phyloP scores from a whole-genome alignment of 2,113 vertebrate species.

The Syngnathoides biaculeatus region DNA sequence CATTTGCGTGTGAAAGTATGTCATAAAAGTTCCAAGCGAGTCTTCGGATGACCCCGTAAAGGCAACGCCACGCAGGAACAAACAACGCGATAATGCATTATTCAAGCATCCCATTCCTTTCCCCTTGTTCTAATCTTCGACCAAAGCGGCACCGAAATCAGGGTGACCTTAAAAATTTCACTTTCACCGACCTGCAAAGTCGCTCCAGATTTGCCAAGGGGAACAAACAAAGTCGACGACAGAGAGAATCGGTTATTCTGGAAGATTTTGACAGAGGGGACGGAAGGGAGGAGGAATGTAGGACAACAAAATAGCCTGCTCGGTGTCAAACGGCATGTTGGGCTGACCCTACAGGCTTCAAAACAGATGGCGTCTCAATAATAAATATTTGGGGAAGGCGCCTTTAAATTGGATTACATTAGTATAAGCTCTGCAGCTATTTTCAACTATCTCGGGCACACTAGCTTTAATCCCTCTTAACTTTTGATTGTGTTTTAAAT shows the following conservation, averaged over 20 bases:
- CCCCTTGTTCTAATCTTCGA: conserved; percentile 31
- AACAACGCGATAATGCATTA: conserved; percentile 37
- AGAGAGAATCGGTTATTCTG: conserved; percentile 23
- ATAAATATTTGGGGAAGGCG: conserved; percentile 70
- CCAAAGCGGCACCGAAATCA: conserved; percentile 7
- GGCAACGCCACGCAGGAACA: conserved; percentile 8
- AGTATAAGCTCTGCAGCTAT: conserved; percentile 71
- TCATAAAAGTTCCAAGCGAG: conserved; percentile 28
- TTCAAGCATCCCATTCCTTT: conserved; percentile 34
- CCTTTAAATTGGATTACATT: conserved; percentile 77
- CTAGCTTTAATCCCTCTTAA: conserved; percentile 66
- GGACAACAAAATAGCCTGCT: conserved; percentile 52
- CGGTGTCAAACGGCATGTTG: conserved; percentile 44
- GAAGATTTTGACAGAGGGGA: conserved; percentile 38
- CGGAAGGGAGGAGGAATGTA: conserved; percentile 32
- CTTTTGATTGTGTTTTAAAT: conserved; percentile 71
- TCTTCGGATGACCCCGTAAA: conserved; percentile 40
- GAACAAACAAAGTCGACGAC: conserved; percentile 30
- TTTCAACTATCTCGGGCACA: conserved; percentile 68
- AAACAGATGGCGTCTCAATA: conserved; percentile 71
- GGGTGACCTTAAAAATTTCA: neutral
- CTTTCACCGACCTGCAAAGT: conserved; percentile 2
- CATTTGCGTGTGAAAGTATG: conserved; percentile 30
- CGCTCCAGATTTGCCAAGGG: conserved; percentile 22
- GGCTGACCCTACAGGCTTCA: conserved; percentile 58